Evolutionary conservation across 2,113 vertebrate species (phyloP).

Genomic region (Malaclemys terrapin): DNA sequence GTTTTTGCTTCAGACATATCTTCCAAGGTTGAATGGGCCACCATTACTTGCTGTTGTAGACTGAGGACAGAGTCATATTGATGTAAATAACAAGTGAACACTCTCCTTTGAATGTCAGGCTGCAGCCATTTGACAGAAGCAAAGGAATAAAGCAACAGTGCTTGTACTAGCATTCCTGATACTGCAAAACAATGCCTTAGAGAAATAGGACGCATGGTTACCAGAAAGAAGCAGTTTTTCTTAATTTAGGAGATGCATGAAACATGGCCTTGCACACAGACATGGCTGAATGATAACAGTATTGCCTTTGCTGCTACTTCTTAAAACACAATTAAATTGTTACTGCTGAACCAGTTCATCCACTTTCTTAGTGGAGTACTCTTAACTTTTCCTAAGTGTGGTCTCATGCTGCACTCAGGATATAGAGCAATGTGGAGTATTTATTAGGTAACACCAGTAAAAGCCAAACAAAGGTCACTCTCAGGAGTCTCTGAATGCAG

Average conservation of each 20-base stretch:
- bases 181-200: neutral
- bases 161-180: neutral
- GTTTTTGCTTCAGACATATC: neutral
- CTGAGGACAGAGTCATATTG: neutral
- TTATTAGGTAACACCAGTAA: neutral
- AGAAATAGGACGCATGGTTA: neutral
- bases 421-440: neutral
- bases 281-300: neutral
- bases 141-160: neutral
- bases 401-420: constrained; percentile 33
- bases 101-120: neutral
- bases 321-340: neutral
- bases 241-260: neutral
- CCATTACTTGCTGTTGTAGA: neutral
- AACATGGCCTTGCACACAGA: neutral
- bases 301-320: neutral
- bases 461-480: constrained; percentile 29
- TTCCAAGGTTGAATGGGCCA: neutral
- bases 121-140: neutral
- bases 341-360: constrained; percentile 8
- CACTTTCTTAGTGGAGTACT: neutral
- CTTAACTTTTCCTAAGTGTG: neutral
- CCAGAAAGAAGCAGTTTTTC: constrained; percentile 3
- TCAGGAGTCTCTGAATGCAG: neutral
- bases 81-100: neutral